These are phyloP conservation scores for Pygocentrus nattereri DNA, from an alignment of 2,797 vertebrate species.

Conservation along the genomic window DNA sequence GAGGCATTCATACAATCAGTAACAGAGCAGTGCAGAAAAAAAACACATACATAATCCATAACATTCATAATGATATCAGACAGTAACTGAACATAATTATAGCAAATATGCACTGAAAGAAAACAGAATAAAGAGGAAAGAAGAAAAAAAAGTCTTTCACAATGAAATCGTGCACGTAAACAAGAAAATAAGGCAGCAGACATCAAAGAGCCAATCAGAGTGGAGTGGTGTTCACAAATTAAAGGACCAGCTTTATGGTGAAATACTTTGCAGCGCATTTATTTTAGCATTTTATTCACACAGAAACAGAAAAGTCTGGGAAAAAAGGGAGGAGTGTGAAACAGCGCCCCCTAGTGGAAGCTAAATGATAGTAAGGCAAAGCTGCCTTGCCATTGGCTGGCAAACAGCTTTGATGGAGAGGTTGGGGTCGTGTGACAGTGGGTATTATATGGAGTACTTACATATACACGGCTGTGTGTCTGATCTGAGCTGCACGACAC, in stretches of 20 bases:
- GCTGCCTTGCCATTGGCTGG: neutral
- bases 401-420: neutral
- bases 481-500: no score
- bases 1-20: no score
- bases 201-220: constrained; percentile 15
- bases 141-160: neutral
- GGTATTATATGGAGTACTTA: neutral
- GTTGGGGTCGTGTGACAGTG: neutral
- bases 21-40: neutral
- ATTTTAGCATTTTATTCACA: neutral
- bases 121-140: neutral
- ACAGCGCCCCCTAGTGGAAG: neutral
- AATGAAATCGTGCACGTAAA: neutral
- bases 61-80: neutral
- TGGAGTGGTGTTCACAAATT: neutral
- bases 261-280: neutral
- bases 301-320: neutral
- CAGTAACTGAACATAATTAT: neutral
- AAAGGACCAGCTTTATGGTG: no score
- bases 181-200: constrained; percentile 2
- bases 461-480: no score
- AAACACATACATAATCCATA: neutral
- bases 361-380: neutral
- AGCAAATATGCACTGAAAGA: neutral
- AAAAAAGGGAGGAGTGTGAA: neutral